Evolutionary conservation across 92 coral and sea anemone species (phyloP).

Genomic region (Porites cylindrica): DNA sequence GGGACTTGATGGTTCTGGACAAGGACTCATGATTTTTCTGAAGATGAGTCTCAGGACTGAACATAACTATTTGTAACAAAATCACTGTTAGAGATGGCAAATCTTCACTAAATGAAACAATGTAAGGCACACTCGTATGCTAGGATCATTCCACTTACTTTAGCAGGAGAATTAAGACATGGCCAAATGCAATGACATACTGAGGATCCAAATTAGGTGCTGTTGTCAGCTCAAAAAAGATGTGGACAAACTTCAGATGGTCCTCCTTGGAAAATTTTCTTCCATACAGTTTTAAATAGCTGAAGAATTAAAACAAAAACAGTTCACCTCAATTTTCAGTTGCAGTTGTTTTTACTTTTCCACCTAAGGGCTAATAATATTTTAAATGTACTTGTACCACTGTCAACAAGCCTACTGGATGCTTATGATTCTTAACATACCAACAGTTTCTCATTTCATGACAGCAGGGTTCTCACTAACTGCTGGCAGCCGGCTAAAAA

Average conservation of each 20-base stretch:
- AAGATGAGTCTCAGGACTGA: no score
- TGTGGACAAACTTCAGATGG: conserved; percentile 86
- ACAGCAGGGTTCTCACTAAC: no score
- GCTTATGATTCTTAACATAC: no score
- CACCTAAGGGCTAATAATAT: background rate
- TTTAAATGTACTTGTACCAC: no score
- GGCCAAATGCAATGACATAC: conserved; percentile 91
- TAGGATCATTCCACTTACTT: conserved; percentile 75
- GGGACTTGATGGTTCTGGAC: no score
- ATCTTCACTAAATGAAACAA: no score
- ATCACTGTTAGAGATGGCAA: no score
- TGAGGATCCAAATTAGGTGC: conserved; percentile 90
- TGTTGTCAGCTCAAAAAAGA: conserved; percentile 81
- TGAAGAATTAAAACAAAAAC: conserved; percentile 31
- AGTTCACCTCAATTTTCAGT: background rate
- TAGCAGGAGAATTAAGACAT: conserved; percentile 77
- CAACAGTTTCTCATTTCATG: no score
- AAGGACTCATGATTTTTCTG: no score
- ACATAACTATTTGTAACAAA: no score
- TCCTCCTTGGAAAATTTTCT: conserved; percentile 95
- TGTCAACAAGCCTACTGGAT: no score
- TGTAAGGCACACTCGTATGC: background rate
- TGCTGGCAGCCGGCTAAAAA: no score
- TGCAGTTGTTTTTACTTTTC: background rate
- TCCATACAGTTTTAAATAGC: conserved; percentile 94